Conservation (phyloP, 1,140 invertebrate genomes). For the Brachionus calyciflorus region DNA sequence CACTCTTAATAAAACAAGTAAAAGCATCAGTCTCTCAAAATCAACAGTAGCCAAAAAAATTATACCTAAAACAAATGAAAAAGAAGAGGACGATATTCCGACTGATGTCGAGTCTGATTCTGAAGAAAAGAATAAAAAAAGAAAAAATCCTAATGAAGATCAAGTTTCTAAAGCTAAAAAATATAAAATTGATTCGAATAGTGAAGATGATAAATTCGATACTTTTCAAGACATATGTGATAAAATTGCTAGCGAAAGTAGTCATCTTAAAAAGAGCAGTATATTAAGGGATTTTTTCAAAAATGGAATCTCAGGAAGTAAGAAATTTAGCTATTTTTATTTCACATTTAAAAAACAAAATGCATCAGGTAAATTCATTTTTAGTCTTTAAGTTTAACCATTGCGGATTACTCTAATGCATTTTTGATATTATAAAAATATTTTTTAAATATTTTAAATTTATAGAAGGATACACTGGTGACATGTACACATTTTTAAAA, state of each 20-base stretch:
- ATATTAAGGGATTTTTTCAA: conserved; percentile 69
- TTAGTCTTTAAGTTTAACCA: no score
- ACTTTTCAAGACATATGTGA: conserved; percentile 75
- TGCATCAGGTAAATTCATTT: no score
- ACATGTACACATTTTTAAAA: conserved; percentile 77
- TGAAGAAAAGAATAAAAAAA: conserved; percentile 13
- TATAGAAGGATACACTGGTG: conserved; percentile 67
- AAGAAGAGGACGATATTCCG: background rate
- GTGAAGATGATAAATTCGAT: conserved; percentile 71
- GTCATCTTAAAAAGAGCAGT: conserved; percentile 78
- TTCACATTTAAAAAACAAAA: no score
- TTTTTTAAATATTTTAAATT: conserved; percentile 57
- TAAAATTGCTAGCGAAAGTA: conserved; percentile 71
- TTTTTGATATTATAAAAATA: conserved; percentile 37
- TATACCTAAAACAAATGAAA: background rate
- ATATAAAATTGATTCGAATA: background rate
- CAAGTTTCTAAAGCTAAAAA: background rate
- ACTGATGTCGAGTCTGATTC: conserved; percentile 43
- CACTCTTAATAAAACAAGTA: no score
- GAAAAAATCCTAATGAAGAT: background rate
- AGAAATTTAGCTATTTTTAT: background rate
- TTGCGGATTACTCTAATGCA: no score
- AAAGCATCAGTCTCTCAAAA: no score
- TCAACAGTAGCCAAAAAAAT: no score
- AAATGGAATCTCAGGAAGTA: background rate